phyloP scores from a whole-genome alignment of 2,113 vertebrate genomes.

The Lasiurus borealis region DNA sequence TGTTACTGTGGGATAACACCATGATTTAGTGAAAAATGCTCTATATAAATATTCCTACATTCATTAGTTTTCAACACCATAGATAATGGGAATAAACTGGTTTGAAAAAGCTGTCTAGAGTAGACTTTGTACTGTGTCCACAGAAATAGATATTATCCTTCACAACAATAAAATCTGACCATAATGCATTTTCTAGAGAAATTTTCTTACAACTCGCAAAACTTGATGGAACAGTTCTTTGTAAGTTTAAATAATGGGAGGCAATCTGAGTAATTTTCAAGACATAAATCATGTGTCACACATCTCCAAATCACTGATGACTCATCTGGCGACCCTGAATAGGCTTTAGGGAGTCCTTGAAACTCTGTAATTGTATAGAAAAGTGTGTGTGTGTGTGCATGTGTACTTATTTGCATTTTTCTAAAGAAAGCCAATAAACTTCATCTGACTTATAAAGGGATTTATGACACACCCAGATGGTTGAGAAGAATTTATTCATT shows the following conservation, averaged over 20 bases:
- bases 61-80: slow-evolving; percentile 23
- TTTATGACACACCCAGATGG: not conserved
- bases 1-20: slow-evolving; percentile 4
- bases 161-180: slow-evolving; percentile 42
- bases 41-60: slow-evolving; percentile 9
- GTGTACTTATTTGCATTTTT: slow-evolving; percentile 38
- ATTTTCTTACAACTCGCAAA: slow-evolving; percentile 31
- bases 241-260: not conserved
- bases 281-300: not conserved
- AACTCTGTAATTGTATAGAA: not conserved
- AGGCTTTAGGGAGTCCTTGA: slow-evolving; percentile 10
- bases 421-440: not conserved
- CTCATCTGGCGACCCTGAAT: not conserved
- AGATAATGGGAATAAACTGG: not conserved
- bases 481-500: slow-evolving; percentile 50
- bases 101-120: slow-evolving; percentile 34
- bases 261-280: slow-evolving; percentile 20
- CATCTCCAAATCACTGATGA: not conserved
- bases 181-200: slow-evolving; percentile 1
- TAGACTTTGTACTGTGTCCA: not conserved
- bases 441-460: slow-evolving; percentile 42
- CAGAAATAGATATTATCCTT: slow-evolving; percentile 5
- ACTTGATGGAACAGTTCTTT: slow-evolving; percentile 7
- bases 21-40: slow-evolving; percentile 24
- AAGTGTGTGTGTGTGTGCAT: not conserved